Base-by-base conservation (phyloP, 2,888 invertebrate genomes). In the Ceraclea dissimilis region DNA sequence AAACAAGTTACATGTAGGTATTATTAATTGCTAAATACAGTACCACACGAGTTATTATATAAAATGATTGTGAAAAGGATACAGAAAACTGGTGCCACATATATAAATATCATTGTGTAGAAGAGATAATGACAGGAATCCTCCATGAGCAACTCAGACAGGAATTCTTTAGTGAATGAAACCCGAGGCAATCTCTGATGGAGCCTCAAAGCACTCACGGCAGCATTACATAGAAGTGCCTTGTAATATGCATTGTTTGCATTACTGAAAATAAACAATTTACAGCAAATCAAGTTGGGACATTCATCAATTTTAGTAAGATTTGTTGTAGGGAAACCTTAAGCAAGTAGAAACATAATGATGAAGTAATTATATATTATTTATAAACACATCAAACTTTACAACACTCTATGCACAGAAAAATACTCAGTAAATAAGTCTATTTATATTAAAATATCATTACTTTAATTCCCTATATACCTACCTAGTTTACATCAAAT, bases 61-160 rank as follows among this genome's bases (percentile, higher is more conserved):
- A 43, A 5, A 43, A 26, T 6, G 6, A 43, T 43, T 43, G 5
- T 43, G 4, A 13, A 51, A 87, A 86, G 86, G 86, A 86, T 90
- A 93, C 93, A 79, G 63, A 94, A 85, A 52, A 93, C 85, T 21
- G 98, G 95, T 56, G 87, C 79, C 33, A 89, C 88, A 71, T 90
- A 93, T 67, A 97, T 81, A 73, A 99, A 99, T 68, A 98, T 92
- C 64, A 96, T 76, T 48, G 95, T 93, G 74, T 90, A 99, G 76
- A 98, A 86, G 63, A 99, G 79, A 69, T 99, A 99, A 71, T 99
- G 99, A 62, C 93, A 95, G 65, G 95, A 94, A 74, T 93, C 93
- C 72, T 99, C 98, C 20, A 87, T 71, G 66, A 93, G 79, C 64
- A 98, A 76, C 51, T 82, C 75, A 6, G 84, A 81, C 59, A 97